Conservation (phyloP, 2,113 vertebrate genomes). For the Steatornis caripensis region DNA sequence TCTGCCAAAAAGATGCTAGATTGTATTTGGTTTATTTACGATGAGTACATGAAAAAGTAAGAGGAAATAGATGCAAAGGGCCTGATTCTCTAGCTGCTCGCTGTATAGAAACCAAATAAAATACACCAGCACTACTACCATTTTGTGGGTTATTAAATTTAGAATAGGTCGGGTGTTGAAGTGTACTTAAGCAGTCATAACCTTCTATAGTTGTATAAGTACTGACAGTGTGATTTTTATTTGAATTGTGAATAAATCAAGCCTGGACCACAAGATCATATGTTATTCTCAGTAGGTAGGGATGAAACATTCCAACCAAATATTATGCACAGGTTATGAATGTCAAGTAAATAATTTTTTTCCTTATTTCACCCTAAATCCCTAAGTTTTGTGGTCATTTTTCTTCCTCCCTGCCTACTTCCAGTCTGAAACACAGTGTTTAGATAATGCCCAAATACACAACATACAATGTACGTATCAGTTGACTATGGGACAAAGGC, state of each 20-base stretch:
- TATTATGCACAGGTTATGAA: neutral
- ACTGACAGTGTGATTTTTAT: neutral
- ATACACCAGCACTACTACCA: neutral
- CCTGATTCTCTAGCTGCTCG: neutral
- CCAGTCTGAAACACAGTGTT: neutral
- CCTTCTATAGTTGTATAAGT: neutral
- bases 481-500: neutral
- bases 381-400: neutral
- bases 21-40: neutral
- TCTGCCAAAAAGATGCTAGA: neutral
- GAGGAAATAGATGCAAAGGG: neutral
- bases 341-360: neutral
- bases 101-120: neutral
- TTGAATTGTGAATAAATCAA: neutral
- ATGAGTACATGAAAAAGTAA: neutral
- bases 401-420: neutral
- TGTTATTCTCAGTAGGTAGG: neutral
- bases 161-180: neutral
- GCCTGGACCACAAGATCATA: neutral
- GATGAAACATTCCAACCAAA: neutral
- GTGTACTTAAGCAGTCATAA: neutral
- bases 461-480: neutral
- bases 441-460: neutral
- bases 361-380: accelerated
- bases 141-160: neutral